Percentiles rank a stretch among this genome's conserved stretches.
Conservation (phyloP, 2,888 invertebrate species). For the Luffia ferchaultella region DNA sequence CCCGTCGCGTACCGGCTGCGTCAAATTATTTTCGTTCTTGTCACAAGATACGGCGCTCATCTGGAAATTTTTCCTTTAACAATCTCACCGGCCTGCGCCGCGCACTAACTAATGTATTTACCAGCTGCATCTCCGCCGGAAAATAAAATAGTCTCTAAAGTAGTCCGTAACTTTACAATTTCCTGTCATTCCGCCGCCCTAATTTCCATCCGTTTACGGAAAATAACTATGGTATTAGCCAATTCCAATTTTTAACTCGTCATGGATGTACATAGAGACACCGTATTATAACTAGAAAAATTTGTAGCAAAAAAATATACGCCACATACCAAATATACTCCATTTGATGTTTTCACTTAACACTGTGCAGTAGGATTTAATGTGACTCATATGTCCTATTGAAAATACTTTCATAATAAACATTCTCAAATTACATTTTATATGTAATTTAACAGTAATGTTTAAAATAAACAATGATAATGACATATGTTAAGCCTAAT, state of each 20-base stretch:
- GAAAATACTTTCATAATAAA: no score
- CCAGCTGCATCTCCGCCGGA: slow-evolving; percentile 44
- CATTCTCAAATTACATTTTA: no score
- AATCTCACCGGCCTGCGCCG: slow-evolving; percentile 50
- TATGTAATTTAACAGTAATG: no score
- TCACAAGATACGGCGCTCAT: slow-evolving; percentile 63
- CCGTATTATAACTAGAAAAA: background rate
- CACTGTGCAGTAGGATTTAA: no score
- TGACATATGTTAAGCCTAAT: no score
- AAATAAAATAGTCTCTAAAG: slow-evolving; percentile 16
- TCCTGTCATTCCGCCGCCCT: background rate
- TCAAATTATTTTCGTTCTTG: slow-evolving; percentile 66
- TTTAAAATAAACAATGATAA: no score
- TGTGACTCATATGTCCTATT: no score
- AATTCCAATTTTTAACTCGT: slow-evolving; percentile 15
- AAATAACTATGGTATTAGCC: slow-evolving; percentile 16
- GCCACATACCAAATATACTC: no score
- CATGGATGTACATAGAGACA: slow-evolving; percentile 9
- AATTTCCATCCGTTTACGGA: slow-evolving; percentile 13
- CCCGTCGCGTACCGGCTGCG: slow-evolving; percentile 64
- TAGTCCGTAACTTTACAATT: background rate
- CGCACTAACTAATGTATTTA: slow-evolving; percentile 34
- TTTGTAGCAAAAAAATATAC: background rate
- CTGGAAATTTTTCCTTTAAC: slow-evolving; percentile 63
- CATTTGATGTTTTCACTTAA: no score